phyloP scores from a whole-genome alignment of 2,888 invertebrate species.

The Kuschelorhynchus macadamiae region DNA sequence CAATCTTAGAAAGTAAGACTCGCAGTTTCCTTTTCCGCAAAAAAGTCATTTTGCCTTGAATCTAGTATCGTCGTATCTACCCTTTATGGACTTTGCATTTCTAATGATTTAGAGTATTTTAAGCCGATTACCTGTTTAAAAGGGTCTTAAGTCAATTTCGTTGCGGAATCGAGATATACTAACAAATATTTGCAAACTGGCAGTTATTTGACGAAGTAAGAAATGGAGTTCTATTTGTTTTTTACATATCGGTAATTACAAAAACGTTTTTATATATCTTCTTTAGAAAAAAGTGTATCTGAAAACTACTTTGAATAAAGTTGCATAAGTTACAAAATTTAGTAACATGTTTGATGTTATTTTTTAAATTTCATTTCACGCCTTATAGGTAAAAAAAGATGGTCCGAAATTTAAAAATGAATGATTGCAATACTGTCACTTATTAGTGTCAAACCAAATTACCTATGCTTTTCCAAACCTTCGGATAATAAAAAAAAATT shows the following conservation, averaged over 20 bases:
- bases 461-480: constrained; percentile 22
- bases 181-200: constrained; percentile 41
- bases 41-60: constrained; percentile 32
- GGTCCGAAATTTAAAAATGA: too few relatives aligned
- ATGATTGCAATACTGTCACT: too few relatives aligned
- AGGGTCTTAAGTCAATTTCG: constrained; percentile 42
- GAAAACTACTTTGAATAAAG: too few relatives aligned
- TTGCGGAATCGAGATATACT: constrained; percentile 41
- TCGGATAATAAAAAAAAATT: constrained; percentile 29
- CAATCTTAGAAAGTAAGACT: constrained; percentile 30
- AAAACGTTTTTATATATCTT: too few relatives aligned
- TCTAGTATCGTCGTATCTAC: constrained; percentile 33
- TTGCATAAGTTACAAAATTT: too few relatives aligned
- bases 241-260: too few relatives aligned
- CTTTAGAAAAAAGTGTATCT: too few relatives aligned
- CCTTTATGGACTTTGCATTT: constrained; percentile 48
- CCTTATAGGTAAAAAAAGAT: too few relatives aligned
- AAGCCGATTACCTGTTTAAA: constrained; percentile 48
- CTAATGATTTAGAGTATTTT: constrained; percentile 50
- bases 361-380: too few relatives aligned
- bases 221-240: too few relatives aligned
- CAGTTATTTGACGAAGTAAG: constrained; percentile 15
- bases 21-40: constrained; percentile 33
- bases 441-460: constrained; percentile 18
- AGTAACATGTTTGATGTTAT: too few relatives aligned